Base-by-base conservation (phyloP, 2,113 vertebrate species). In the Telmatochromis sp. region DNA sequence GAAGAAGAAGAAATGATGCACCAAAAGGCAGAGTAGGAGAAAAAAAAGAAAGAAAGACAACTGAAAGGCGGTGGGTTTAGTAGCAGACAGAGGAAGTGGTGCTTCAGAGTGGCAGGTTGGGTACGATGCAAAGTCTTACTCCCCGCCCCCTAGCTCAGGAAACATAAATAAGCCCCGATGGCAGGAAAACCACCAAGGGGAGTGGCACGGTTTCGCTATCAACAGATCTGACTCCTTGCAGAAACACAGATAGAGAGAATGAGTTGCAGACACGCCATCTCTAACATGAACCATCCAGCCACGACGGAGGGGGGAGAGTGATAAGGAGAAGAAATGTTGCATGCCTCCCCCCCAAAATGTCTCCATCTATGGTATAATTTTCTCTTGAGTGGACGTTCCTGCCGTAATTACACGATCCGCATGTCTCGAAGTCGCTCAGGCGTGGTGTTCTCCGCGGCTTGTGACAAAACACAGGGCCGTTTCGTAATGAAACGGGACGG, bases 181-280 rank as follows among this genome's bases (percentile, higher is more conserved):
- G 92, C 92, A 96, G 95, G 95, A 96, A 96, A 90, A 90, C 92
- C 93, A 88, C 90, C 90, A 40, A 91, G 90, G 94, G 95, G 94
- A 93, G 94, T 91, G 93, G 94, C 92, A 80, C 35, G 31, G 92
- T 86, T 92, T 90, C 7, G 10, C 90, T 94, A 95, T 95, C 95
- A 89, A 12, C 87, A 89, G 81, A 95, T 95, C 93, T 91, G 92
- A 82, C 88, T 90, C 80, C 80, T 92, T 60, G 83, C 87, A 94
- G 90, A 92, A 93, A 92, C 87, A 92, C 81, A 93, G 94, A 95
- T 92, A 95, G 93, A 92, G 85, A 85, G 89, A 95, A 93, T 42
- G 91, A 94, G 89, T 87, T 85, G 91, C 89, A 95, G 92, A 94
- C 95, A 95, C 93, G 92, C 91, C 88, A 94, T 94, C 89, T 57